Base-by-base conservation (phyloP, 2,113 vertebrate genomes). In the Phylloscopus trochiloides region DNA sequence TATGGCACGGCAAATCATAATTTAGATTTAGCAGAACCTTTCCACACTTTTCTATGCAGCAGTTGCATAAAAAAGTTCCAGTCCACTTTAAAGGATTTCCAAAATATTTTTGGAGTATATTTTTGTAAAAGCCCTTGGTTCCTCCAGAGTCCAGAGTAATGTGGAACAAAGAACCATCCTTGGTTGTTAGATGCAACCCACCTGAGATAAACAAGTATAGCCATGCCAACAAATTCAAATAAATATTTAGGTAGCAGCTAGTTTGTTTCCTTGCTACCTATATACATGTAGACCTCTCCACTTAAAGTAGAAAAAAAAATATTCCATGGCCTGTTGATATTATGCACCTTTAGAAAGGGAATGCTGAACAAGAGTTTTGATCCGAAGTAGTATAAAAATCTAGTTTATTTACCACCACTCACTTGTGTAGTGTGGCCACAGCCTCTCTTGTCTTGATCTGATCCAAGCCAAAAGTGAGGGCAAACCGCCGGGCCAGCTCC, bases 381-480 rank as follows among this genome's bases (percentile, higher is more conserved):
- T 52, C 26, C 36, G 52, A 78, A 48, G 18, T 36, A 83, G 76
- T 48, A 71, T 10, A 86, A 92, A 94, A 95, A 92, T 61, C 80
- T 48, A 18, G 29, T 72, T 85, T 88, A 97, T 96, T 96, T 96
- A 75, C 95, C 94, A 93, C 83, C 74, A 98, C 99, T 98, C 97
- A 99, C 99, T 99, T 99, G 98, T 99, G 99, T 87, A 99, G 98
- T 10, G 99, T 99, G 51, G 99, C 99, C 62, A 99, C 99, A 20
- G 99, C 99, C 97, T 99, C 99, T 94, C 99, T 98, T 72, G 99
- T 99, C 97, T 99, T 99, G 98, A 99, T 99, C 97, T 99, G 99
- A 96, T 99, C 99, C 98, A 99, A 97, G 74, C 99, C 99, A 65
- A 99, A 99, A 8, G 99, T 99, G 95, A 99, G 99, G 73, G 99